Conservation (phyloP, 2,888 invertebrate species). For the Tenodera sinensis region DNA sequence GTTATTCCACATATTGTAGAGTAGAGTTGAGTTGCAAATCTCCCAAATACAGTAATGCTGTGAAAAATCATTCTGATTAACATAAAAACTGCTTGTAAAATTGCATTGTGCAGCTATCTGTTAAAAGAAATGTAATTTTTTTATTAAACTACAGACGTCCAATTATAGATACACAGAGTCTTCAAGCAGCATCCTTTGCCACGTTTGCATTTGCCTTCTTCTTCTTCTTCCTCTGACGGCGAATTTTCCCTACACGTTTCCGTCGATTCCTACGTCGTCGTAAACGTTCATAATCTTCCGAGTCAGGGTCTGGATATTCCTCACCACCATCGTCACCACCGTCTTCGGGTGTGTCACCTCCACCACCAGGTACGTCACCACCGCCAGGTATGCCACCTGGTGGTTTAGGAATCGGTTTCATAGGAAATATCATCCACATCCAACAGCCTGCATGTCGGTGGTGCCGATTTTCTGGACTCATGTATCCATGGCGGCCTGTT, state of each 20-base stretch:
- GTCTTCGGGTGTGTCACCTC: background rate
- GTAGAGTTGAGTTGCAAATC: too few relatives aligned
- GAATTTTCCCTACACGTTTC: background rate
- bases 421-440: background rate
- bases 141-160: too few relatives aligned
- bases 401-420: background rate
- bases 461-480: background rate
- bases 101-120: too few relatives aligned
- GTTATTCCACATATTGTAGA: too few relatives aligned
- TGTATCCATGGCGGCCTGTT: too few relatives aligned
- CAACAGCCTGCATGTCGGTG: background rate
- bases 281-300: background rate
- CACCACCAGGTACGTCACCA: background rate
- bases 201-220: background rate
- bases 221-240: background rate
- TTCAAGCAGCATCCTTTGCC: background rate
- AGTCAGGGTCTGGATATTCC: background rate
- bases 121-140: too few relatives aligned
- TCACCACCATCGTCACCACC: background rate
- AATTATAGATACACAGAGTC: too few relatives aligned
- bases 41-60: too few relatives aligned
- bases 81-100: too few relatives aligned
- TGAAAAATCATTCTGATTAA: too few relatives aligned
- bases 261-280: background rate
- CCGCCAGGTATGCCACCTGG: background rate